Evolutionary conservation across 2,888 invertebrate species (phyloP).

Genomic region (Scaptomyza tumidula): DNA sequence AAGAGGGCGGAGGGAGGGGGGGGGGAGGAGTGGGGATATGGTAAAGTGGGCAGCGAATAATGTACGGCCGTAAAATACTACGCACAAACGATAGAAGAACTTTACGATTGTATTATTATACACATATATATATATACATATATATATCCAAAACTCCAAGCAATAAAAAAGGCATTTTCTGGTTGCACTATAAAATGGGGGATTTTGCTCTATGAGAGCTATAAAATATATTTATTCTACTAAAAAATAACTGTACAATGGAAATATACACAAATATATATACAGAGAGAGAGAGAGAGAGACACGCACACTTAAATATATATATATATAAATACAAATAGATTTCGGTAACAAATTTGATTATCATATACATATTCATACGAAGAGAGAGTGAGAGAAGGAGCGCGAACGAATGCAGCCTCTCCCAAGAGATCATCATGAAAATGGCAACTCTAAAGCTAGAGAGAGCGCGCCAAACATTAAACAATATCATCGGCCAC

Average conservation of each 20-base stretch:
- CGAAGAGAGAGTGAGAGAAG: neutral
- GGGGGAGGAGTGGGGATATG: neutral
- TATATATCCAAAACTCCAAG: constrained; percentile 8
- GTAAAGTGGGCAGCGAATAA: constrained; percentile 48
- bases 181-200: constrained; percentile 71
- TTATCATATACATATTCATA: constrained; percentile 11
- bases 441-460: constrained; percentile 26
- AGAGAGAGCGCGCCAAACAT: neutral
- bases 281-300: constrained; percentile 35
- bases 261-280: constrained; percentile 55
- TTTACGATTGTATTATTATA: constrained; percentile 40
- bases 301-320: constrained; percentile 45
- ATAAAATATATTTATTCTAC: constrained; percentile 80
- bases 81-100: constrained; percentile 35
- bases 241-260: constrained; percentile 78
- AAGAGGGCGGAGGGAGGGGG: too few species aligned
- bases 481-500: constrained; percentile 74
- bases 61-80: constrained; percentile 52
- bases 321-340: constrained; percentile 51
- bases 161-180: constrained; percentile 42
- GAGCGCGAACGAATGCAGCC: constrained; percentile 5
- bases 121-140: neutral
- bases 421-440: constrained; percentile 53
- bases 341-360: constrained; percentile 17
- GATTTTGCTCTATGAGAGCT: constrained; percentile 75